These are phyloP conservation scores for Eupithecia subfuscata DNA, from an alignment of 2,888 invertebrate genomes.

Conservation along the genomic window DNA sequence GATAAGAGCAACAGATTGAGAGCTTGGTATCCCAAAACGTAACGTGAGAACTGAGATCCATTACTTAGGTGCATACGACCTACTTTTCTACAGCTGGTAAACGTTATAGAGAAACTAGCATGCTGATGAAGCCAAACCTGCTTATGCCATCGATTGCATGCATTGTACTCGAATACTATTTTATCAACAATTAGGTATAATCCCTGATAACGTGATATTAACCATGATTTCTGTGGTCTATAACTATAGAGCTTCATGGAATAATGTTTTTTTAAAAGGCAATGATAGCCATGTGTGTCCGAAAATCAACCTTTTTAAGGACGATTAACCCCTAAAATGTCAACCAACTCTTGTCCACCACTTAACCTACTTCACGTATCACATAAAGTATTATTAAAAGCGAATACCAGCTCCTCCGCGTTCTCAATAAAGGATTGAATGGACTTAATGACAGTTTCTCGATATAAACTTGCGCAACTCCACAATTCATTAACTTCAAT, in stretches of 20 bases:
- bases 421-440: conserved; percentile 41
- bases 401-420: conserved; percentile 50
- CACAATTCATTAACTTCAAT: conserved; percentile 40
- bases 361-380: conserved; percentile 39
- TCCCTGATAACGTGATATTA: no score
- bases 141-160: not conserved
- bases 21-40: conserved; percentile 12
- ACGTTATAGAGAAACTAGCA: not conserved
- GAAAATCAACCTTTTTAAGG: not conserved
- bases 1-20: conserved; percentile 25
- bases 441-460: conserved; percentile 37
- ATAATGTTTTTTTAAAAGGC: not conserved
- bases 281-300: not conserved
- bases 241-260: not conserved
- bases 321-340: conserved; percentile 16
- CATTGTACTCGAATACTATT: not conserved
- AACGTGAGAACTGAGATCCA: conserved; percentile 14
- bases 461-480: conserved; percentile 38
- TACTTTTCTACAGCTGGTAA: not conserved
- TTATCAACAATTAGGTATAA: not conserved
- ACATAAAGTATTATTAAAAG: conserved; percentile 48
- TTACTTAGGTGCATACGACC: not conserved
- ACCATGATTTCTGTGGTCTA: not conserved
- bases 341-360: conserved; percentile 27
- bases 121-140: not conserved